Evolutionary conservation across 2,113 vertebrate species (phyloP).

Genomic region (Neogale vison): DNA sequence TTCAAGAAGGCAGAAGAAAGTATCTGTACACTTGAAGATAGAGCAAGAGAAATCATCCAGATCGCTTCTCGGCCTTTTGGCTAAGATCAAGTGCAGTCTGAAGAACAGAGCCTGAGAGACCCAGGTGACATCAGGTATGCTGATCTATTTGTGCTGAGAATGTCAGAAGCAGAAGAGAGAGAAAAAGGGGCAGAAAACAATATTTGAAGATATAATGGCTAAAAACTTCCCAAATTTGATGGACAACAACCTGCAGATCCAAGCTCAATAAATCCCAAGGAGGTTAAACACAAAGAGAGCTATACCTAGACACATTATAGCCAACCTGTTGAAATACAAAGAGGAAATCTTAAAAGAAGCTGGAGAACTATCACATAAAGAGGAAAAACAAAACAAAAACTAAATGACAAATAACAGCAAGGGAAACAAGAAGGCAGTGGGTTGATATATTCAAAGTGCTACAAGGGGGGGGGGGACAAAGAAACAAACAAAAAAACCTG

Average conservation of each 20-base stretch:
- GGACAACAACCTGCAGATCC: neutral
- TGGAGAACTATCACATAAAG: neutral
- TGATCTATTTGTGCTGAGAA: neutral
- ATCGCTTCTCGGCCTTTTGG: too few relatives aligned
- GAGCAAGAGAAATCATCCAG: neutral
- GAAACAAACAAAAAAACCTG: neutral
- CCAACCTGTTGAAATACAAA: neutral
- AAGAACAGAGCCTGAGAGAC: neutral
- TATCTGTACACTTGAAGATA: neutral
- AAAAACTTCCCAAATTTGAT: neutral
- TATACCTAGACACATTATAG: neutral
- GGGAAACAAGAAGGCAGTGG: neutral
- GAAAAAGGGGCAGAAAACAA: neutral
- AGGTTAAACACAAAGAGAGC: neutral
- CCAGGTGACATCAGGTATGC: too few relatives aligned
- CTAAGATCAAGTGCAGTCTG: too few relatives aligned
- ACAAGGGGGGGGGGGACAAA: neutral
- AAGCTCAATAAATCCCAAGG: neutral
- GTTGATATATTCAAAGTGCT: neutral
- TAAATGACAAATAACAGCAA: neutral
- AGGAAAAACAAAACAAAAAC: neutral
- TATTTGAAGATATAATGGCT: neutral
- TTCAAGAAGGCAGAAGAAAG: neutral
- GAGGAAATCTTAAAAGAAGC: neutral
- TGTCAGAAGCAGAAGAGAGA: neutral